Evolutionary conservation across 2,113 vertebrate genomes (phyloP), one percentile per base, ranked within the genome.

Genomic region (Calyptomena viridis): DNA sequence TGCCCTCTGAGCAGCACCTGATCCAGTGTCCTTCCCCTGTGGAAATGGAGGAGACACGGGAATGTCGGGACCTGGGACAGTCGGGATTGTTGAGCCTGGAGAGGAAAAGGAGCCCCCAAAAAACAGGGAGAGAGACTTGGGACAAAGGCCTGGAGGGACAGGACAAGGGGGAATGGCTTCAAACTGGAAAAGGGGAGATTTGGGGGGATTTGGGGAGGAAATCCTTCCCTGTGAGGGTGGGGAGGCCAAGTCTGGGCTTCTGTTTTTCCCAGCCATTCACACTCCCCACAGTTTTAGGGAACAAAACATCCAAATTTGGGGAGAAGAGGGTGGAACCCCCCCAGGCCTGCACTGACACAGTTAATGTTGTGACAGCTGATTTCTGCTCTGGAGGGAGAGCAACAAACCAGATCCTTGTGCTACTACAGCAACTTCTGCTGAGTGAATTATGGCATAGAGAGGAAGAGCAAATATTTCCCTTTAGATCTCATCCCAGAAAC

Each of bases 271-370:
- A 97, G 59, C 49, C 87, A 91, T 20, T 89, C 94, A 1, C 77
- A 62, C 63, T 89, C 96, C 5, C 85, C 93, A 6, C 94, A 95
- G 31, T 95, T 96, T 9, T 97, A 98, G 97, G 97, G 98, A 97
- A 97, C 9, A 37, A 72, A 64, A 3, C 0, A 69, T 12, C 2
- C 31, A 11, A 4, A 8, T n/a, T 82, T 35, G 16, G 8, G 10
- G 21, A 49, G 22, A 28, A 16, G 16, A 23, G 10, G 42, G 6
- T 0, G 49, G 22, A 50, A 62, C 40, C 9, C 6, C 13, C 35
- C 47, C 31, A 17, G 33, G 18, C 15, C 46, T 35, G 0, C 2
- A 3, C 0, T 9, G 27, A 10, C 37, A 56, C 44, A 79, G 30
- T 31, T 33, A 20, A 22, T 11, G 14, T 30, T 31, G 3, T n/a